Evolutionary conservation across 1,140 invertebrate species (phyloP).

Genomic region (Lordiphosa clarofinis): DNA sequence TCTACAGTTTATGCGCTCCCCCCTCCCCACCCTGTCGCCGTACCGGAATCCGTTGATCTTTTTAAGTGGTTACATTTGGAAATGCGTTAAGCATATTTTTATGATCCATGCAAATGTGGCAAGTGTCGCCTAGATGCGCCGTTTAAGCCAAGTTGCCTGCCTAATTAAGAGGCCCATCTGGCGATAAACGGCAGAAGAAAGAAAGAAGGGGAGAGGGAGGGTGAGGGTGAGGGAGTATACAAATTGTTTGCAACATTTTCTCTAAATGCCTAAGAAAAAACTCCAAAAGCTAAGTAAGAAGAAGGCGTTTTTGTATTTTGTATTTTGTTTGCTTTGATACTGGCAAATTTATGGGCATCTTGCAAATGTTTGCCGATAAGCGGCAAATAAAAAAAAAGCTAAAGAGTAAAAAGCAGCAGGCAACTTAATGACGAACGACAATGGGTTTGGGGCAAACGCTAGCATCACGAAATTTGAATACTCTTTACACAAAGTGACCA

Average conservation of each 20-base stretch:
- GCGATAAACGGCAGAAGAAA: conserved; percentile 12
- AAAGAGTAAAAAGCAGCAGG: conserved; percentile 1
- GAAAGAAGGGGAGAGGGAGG: neutral
- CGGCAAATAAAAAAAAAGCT: conserved; percentile 5
- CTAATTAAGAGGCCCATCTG: conserved; percentile 40
- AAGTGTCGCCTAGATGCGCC: conserved; percentile 24
- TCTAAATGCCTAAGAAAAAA: neutral
- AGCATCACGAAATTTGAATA: neutral
- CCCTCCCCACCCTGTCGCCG: too few relatives aligned
- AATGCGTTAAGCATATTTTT: conserved; percentile 43
- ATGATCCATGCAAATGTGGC: conserved; percentile 44
- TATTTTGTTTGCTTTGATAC: conserved; percentile 9
- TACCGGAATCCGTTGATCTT: neutral
- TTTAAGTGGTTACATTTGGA: conserved; percentile 58
- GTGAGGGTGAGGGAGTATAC: too few relatives aligned
- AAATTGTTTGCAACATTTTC: conserved; percentile 8
- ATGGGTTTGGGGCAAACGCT: neutral
- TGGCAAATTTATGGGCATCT: conserved; percentile 21
- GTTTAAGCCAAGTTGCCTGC: conserved; percentile 37
- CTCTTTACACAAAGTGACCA: too few relatives aligned
- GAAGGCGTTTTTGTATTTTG: neutral
- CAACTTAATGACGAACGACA: conserved; percentile 45
- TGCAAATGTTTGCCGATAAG: conserved; percentile 39
- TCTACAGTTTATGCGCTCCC: conserved; percentile 4
- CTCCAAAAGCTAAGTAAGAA: neutral